Base-by-base conservation (phyloP, 2,113 vertebrate species). In the Corythornis cristatus region DNA sequence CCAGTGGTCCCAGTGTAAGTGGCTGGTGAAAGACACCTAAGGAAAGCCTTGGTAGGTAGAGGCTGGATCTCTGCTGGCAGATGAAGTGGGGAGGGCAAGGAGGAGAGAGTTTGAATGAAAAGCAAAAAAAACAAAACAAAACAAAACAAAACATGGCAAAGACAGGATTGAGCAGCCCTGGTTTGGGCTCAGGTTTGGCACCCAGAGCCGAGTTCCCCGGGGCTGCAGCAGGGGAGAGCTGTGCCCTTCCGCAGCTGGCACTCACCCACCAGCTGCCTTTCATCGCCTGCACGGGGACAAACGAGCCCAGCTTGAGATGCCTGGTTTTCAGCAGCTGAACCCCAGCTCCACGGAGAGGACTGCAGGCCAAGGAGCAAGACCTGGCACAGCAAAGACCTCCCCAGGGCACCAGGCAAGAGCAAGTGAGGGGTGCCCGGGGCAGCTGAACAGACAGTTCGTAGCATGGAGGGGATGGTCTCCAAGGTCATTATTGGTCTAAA, bases 351-450 rank as follows among this genome's bases (percentile, higher is more conserved):
- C 23, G 33, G 82, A 37, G 54, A 57, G 42, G 31, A 6, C 26
- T 17, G 16, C 3, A 42, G 62, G 35, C 43, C 66, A 64, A 51
- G 57, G 28, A 79, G 7, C 65, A 71, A 51, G 29, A 46, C 5
- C 51, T 46, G 33, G 43, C 12, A 53, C 81, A 70, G 26, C 3
- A 0, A 65, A 54, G 40, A 22, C 33, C 14, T 81, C 19, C 77
- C 58, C 20, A 1, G 3, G 37, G 29, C 51, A 71, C 0, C 0
- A 37, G 58, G 57, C 8, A 10, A 31, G 67, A 43, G 35, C 51
- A 23, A 57, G 28, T 12, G 15, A 67, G 58, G 35, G 57, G 22
- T 16, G 43, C 17, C 12, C 4, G 17, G 56, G 5, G 33, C 62
- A 75, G 26, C 21, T 35, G 57, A 79, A 65, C 28, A 23, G 46